phyloP scores from a whole-genome alignment of 37 sponge, comb jelly and placozoan genomes.

The Chondrilla cf. caribensis region DNA sequence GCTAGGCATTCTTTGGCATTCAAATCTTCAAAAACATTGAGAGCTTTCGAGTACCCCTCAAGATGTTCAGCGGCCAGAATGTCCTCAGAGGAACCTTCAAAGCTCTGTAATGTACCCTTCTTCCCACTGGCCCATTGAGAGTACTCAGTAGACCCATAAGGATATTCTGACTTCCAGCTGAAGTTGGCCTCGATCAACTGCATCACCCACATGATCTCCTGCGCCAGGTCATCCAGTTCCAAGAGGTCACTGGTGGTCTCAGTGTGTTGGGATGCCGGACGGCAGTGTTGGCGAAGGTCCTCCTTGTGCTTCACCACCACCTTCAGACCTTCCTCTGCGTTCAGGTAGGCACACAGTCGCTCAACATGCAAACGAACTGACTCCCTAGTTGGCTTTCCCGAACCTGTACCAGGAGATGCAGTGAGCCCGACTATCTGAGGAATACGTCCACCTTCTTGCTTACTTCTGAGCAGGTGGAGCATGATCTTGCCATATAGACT shows the following conservation, averaged over 20 bases:
- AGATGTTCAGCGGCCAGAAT: neutral
- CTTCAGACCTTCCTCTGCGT: conserved; percentile 65
- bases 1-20: neutral
- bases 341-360: conserved; percentile 54
- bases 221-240: neutral
- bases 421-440: conserved; percentile 75
- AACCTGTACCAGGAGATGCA: conserved; percentile 67
- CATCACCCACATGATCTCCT: neutral
- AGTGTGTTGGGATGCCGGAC: neutral
- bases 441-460: neutral
- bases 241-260: too few species aligned
- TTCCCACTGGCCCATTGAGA: neutral
- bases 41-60: neutral
- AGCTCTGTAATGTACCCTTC: neutral
- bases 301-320: conserved; percentile 9
- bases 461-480: conserved; percentile 44
- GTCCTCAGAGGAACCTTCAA: neutral
- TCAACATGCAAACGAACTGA: conserved; percentile 25
- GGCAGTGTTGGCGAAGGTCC: neutral
- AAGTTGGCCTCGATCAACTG: neutral
- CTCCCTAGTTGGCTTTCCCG: conserved; percentile 16
- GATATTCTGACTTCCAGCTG: neutral
- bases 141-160: neutral
- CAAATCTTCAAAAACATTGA: conserved; percentile 16
- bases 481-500: conserved; percentile 56